These are phyloP conservation scores for Helicoverpa armigera DNA, from an alignment of 1,140 invertebrate genomes.

Conservation along the genomic window DNA sequence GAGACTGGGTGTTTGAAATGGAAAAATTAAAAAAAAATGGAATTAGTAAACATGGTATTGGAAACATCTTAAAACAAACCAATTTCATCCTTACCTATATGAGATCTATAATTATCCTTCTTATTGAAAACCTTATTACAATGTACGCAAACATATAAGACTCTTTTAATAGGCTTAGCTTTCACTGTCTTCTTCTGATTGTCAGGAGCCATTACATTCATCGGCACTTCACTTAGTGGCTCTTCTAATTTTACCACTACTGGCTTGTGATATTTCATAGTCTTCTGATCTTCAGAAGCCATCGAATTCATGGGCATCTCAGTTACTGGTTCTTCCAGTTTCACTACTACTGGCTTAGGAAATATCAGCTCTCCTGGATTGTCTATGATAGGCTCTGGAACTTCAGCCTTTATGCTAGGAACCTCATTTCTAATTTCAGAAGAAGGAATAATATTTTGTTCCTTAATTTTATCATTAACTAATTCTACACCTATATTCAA, in stretches of 20 bases:
- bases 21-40: too few relatives aligned
- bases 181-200: constrained; percentile 49
- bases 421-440: constrained; percentile 51
- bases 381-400: neutral
- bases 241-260: too few relatives aligned
- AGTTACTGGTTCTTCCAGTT: constrained; percentile 53
- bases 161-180: constrained; percentile 51
- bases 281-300: constrained; percentile 47
- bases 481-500: constrained; percentile 74
- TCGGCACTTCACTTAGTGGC: neutral
- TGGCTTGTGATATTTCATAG: constrained; percentile 48
- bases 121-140: constrained; percentile 81
- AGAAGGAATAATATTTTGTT: constrained; percentile 29
- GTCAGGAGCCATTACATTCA: neutral
- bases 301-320: constrained; percentile 5
- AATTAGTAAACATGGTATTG: too few relatives aligned
- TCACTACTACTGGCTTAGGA: constrained; percentile 57
- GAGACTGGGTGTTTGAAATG: too few relatives aligned
- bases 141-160: constrained; percentile 68
- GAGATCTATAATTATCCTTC: constrained; percentile 81
- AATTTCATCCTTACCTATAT: constrained; percentile 69
- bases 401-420: neutral
- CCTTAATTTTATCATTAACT: constrained; percentile 53
- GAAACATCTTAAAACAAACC: too few relatives aligned
- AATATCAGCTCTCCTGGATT: constrained; percentile 4